Evolutionary conservation across 2,113 vertebrate genomes (phyloP), one percentile per base, ranked within the genome.

Genomic region (Cephalopterus ornatus): DNA sequence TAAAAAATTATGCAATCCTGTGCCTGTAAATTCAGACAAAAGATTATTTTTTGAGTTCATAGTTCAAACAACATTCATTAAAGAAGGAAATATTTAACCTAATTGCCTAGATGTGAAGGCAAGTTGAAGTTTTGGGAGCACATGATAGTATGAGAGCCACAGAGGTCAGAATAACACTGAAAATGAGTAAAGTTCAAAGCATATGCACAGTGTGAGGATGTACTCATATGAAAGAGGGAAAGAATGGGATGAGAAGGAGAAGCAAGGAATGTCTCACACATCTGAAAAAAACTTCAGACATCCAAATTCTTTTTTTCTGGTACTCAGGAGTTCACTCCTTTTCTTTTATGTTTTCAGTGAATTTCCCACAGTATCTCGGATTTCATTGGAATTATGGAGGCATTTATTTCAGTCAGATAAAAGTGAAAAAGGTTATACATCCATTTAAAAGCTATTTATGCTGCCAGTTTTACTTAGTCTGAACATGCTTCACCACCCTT

Each of bases 361-460:
- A 18, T 73, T 92, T 88, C 53, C 19, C 15, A 66, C 27, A 32
- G 39, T 75, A 71, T 75, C 73, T 83, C 30, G 20, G 41, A 86
- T 83, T 22, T 89, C 20, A 16, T 2, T 84, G 77, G 87, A 95
- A 88, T 88, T 92, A 91, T 72, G 80, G 32, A 95, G 67, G 44
- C 61, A 49, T 88, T 94, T 95, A 77, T 92, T 91, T 97, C 82
- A 93, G 85, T 80, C 83, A 95, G 68, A 93, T 50, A 80, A 92
- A 95, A 92, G 28, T 72, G 33, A 87, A 96, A 96, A 96, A 97
- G 88, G 77, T 95, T 95, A 97, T 92, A 88, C 42, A 86, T 81
- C 88, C 70, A 90, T 97, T 97, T 94, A 96, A 95, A 93, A 93
- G 76, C 55, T 78, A 89, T 92, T 92, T 94, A 88, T 89, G 41